Conservation (phyloP, 2,113 vertebrate genomes). For the Columba janthina region DNA sequence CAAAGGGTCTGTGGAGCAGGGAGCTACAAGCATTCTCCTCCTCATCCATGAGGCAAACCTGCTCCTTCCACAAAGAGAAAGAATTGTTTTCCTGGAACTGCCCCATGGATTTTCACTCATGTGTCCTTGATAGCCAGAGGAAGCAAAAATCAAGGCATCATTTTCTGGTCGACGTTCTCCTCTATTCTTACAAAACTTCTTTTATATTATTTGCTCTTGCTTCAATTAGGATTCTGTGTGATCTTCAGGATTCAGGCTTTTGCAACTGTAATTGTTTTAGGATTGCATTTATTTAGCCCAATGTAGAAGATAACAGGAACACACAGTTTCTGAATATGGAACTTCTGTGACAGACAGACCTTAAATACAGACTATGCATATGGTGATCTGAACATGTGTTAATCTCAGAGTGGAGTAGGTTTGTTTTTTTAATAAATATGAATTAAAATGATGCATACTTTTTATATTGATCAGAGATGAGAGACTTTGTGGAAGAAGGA, state of each 20-base stretch:
- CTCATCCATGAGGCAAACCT: background rate
- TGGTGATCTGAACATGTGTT: background rate
- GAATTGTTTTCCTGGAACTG: background rate
- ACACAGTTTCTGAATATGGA: background rate
- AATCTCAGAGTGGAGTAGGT: background rate
- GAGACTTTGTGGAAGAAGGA: background rate
- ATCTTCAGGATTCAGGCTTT: background rate
- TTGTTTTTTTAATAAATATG: background rate
- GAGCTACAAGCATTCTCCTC: background rate
- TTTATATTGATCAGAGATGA: background rate
- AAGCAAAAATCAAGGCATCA: background rate
- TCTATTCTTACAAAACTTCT: background rate
- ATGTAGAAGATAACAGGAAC: background rate
- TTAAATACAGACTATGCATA: background rate
- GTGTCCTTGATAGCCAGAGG: background rate
- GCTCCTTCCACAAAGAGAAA: background rate
- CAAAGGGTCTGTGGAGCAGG: background rate
- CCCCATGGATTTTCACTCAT: background rate
- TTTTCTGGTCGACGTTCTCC: background rate
- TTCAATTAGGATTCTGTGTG: background rate
- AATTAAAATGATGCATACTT: background rate
- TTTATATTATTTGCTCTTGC: background rate
- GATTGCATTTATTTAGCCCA: background rate
- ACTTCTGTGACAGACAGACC: background rate
- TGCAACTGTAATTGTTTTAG: slow-evolving; percentile 3